These are phyloP conservation scores for Clarias fuscus DNA, from an alignment of 2,797 vertebrate species.

Conservation along the genomic window DNA sequence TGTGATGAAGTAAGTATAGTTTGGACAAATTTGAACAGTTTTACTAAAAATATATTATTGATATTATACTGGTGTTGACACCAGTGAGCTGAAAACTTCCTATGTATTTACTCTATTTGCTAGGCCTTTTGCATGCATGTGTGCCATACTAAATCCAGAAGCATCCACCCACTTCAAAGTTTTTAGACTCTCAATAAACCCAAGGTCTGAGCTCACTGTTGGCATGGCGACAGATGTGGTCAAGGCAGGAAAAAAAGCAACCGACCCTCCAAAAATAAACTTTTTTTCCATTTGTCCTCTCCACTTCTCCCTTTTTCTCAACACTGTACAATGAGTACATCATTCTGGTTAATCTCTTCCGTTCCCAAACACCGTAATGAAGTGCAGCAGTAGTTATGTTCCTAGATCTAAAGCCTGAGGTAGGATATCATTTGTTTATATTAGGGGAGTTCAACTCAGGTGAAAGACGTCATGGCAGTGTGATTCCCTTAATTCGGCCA, in stretches of 20 bases:
- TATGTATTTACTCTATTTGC: background rate
- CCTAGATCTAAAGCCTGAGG: background rate
- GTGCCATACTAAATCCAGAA: conserved; percentile 25
- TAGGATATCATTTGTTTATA: background rate
- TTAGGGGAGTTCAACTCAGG: background rate
- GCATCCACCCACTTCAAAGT: conserved; percentile 29
- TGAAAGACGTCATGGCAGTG: background rate
- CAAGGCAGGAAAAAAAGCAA: conserved; percentile 39
- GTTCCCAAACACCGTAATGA: background rate
- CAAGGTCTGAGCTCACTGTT: conserved; percentile 48
- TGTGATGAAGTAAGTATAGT: background rate
- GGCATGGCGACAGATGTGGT: conserved; percentile 56
- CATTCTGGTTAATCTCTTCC: background rate
- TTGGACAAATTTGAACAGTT: background rate
- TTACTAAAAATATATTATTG: background rate
- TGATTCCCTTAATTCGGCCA: background rate
- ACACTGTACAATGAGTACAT: background rate
- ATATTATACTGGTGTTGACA: background rate
- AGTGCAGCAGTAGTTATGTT: conserved; percentile 2
- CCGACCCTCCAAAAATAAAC: conserved; percentile 47
- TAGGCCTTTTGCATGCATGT: background rate
- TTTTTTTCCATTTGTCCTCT: conserved; percentile 26
- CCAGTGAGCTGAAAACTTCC: background rate
- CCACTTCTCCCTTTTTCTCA: conserved; percentile 28
- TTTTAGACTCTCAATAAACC: conserved; percentile 23